Evolutionary conservation across 2,888 invertebrate species (phyloP).

Genomic region (Eristalis intricaria): DNA sequence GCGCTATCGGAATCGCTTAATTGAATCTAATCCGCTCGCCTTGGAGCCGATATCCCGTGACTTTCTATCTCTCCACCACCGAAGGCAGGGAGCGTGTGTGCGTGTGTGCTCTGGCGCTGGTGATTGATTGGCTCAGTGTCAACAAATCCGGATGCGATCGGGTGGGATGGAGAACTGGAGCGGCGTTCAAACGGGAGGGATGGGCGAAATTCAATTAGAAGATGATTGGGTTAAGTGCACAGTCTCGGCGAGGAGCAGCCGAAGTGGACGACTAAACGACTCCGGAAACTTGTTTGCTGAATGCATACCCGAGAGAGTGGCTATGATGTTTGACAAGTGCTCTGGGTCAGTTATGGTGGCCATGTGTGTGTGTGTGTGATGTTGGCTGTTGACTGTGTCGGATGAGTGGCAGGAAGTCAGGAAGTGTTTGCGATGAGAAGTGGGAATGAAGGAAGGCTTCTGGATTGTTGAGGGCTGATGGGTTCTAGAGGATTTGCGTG

Average conservation of each 20-base stretch:
- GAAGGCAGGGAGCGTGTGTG: background rate
- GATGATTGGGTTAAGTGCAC: background rate
- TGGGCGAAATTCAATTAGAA: conserved; percentile 42
- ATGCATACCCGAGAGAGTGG: background rate
- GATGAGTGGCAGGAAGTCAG: too few relatives aligned
- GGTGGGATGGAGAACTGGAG: conserved; percentile 35
- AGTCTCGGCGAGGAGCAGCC: background rate
- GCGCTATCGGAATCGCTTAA: conserved; percentile 63
- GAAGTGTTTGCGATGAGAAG: too few relatives aligned
- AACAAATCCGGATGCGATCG: conserved; percentile 59
- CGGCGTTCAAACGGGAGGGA: background rate
- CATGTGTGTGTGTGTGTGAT: too few relatives aligned
- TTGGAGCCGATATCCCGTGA: conserved; percentile 44
- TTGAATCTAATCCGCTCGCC: conserved; percentile 68
- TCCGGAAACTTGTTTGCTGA: background rate
- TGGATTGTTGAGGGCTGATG: too few relatives aligned
- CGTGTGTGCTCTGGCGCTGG: conserved; percentile 14
- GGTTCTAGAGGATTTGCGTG: too few relatives aligned
- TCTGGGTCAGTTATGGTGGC: too few relatives aligned
- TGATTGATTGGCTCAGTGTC: conserved; percentile 70
- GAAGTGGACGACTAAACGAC: background rate
- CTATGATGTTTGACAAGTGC: too few relatives aligned
- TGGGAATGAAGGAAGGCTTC: too few relatives aligned
- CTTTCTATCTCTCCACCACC: conserved; percentile 53
- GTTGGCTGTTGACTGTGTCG: too few relatives aligned